phyloP scores from a whole-genome alignment of 2,113 vertebrate genomes.

The Grantiella picta region DNA sequence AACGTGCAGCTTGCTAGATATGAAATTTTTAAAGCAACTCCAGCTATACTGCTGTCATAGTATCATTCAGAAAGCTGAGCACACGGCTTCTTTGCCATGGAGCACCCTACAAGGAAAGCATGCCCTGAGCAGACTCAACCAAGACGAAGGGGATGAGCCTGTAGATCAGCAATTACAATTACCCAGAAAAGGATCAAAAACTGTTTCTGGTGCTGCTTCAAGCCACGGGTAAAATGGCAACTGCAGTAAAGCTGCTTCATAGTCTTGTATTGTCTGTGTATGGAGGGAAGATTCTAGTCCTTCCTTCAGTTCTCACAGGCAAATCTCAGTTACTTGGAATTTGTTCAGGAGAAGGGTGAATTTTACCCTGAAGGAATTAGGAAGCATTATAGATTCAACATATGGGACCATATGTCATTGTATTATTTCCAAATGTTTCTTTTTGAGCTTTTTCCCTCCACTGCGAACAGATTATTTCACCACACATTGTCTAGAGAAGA shows the following conservation, averaged over 20 bases:
- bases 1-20: neutral
- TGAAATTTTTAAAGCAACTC: neutral
- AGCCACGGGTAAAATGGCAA: neutral
- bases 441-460: slow-evolving; percentile 9
- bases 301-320: neutral
- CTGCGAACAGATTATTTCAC: neutral
- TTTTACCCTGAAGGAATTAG: slow-evolving; percentile 34
- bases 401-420: slow-evolving; percentile 45
- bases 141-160: neutral
- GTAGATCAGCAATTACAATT: neutral
- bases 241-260: neutral
- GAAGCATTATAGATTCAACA: slow-evolving; percentile 10
- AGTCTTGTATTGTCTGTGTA: neutral
- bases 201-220: neutral
- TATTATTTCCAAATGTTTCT: slow-evolving; percentile 62
- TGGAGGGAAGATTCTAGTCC: neutral
- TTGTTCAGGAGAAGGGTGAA: slow-evolving; percentile 23
- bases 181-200: neutral
- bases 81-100: neutral
- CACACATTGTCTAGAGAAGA: slow-evolving; percentile 15
- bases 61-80: neutral
- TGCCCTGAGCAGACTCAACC: neutral
- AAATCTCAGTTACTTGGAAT: slow-evolving; percentile 25
- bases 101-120: neutral
- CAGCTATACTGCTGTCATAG: neutral